Evolutionary conservation across 2,797 vertebrate genomes (phyloP).

Genomic region (Sebastolobus alascanus): DNA sequence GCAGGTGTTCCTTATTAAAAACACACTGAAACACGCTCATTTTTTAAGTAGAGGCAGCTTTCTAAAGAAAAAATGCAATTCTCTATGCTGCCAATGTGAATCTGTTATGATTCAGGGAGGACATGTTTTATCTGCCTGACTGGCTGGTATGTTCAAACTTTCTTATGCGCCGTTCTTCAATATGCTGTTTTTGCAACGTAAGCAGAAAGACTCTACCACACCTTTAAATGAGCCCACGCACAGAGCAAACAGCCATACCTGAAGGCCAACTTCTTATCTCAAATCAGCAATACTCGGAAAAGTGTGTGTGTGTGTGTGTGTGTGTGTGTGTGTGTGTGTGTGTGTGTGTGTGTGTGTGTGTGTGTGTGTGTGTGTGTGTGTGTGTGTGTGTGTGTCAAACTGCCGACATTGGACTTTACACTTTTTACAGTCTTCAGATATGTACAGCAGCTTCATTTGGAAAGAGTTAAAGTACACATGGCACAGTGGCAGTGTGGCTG

Average conservation of each 20-base stretch:
- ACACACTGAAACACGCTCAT: conserved; percentile 8
- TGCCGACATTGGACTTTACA: conserved; percentile 37
- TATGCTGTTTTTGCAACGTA: background rate
- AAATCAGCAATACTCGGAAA: conserved; percentile 14
- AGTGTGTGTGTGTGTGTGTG: background rate
- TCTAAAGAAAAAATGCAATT: background rate
- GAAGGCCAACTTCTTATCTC: conserved; percentile 25
- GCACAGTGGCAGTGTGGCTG: background rate
- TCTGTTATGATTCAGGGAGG: background rate
- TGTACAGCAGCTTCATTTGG: background rate
- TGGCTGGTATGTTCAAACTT: conserved; percentile 2
- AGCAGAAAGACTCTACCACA: background rate
- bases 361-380: too few species aligned
- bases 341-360: background rate
- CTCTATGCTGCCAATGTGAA: background rate
- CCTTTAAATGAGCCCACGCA: conserved; percentile 11
- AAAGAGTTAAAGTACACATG: conserved; percentile 19
- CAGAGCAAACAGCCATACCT: conserved; percentile 26
- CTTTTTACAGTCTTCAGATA: conserved; percentile 28
- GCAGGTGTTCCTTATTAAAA: conserved; percentile 43
- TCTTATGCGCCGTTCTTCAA: background rate
- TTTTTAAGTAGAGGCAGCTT: background rate
- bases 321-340: background rate
- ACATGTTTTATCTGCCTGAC: background rate
- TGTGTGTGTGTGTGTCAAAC: background rate